A percentile compares a stretch with the other conserved stretches of the same genome.
These are phyloP conservation scores for Epistrophe grossulariae DNA, from an alignment of 2,888 invertebrate genomes.

Conservation along the genomic window DNA sequence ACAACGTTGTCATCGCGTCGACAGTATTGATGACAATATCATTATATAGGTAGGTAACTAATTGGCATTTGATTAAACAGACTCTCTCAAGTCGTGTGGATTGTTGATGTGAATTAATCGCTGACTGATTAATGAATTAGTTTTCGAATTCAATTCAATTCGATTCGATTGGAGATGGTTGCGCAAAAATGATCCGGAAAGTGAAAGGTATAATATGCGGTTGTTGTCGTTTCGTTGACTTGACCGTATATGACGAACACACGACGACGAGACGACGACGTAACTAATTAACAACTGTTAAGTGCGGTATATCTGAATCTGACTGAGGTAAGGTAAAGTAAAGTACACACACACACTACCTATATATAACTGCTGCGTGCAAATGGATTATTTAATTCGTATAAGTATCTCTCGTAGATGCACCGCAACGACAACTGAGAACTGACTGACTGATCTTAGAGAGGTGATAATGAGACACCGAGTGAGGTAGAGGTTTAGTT, in stretches of 20 bases:
- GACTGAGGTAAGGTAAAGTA: too few relatives aligned
- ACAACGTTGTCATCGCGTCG: slow-evolving; percentile 63
- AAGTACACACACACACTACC: not conserved
- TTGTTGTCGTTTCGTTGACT: slow-evolving; percentile 4
- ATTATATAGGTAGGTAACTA: slow-evolving; percentile 29
- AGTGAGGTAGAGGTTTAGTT: slow-evolving; percentile 50
- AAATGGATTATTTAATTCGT: slow-evolving; percentile 63
- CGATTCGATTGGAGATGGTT: slow-evolving; percentile 9
- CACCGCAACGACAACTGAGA: slow-evolving; percentile 57
- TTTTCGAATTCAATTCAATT: not conserved
- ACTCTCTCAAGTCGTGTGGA: not conserved
- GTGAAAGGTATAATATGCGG: slow-evolving; percentile 66
- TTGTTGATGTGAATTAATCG: slow-evolving; percentile 23
- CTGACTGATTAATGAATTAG: slow-evolving; percentile 47
- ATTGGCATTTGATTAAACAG: slow-evolving; percentile 36
- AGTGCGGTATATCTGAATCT: not conserved
- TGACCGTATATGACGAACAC: slow-evolving; percentile 55
- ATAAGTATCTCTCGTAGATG: slow-evolving; percentile 73
- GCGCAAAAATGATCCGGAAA: slow-evolving; percentile 64
- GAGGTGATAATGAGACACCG: slow-evolving; percentile 75
- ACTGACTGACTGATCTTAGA: slow-evolving; percentile 74
- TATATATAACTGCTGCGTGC: slow-evolving; percentile 25
- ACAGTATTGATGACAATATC: slow-evolving; percentile 58
- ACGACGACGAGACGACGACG: slow-evolving; percentile 38
- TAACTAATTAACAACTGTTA: slow-evolving; percentile 52